Evolutionary conservation across 2,113 vertebrate species (phyloP).

Genomic region (Dermatemys mawii): DNA sequence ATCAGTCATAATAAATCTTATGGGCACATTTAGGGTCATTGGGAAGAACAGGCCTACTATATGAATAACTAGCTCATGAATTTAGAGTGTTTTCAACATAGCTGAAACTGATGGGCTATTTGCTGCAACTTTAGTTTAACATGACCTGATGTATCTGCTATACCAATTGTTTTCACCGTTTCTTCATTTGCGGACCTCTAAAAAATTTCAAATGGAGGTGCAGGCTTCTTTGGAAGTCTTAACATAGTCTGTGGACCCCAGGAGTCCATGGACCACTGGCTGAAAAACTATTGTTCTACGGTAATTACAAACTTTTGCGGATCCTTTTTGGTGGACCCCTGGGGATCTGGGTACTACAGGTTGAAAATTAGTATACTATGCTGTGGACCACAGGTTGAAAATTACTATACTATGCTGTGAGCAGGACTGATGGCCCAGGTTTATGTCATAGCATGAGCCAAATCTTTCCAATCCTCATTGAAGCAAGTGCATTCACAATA

Average conservation of each 20-base stretch:
- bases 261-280: no score
- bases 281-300: no score
- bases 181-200: background rate
- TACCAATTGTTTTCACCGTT: background rate
- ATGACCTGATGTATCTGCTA: background rate
- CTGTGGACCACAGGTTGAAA: background rate
- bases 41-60: background rate
- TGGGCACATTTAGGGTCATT: background rate
- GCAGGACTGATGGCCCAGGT: background rate
- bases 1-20: background rate
- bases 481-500: constrained; percentile 10
- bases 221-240: background rate
- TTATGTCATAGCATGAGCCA: constrained; percentile 5
- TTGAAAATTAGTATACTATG: background rate
- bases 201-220: background rate
- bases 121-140: background rate
- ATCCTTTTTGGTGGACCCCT: no score
- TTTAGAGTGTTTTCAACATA: background rate
- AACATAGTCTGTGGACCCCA: background rate
- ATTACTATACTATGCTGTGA: background rate
- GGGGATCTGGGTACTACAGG: no score
- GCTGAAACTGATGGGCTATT: background rate
- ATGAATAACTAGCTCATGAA: background rate
- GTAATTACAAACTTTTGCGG: no score
- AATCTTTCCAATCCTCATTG: constrained; percentile 25